Percentiles rank a stretch among this genome's conserved stretches.
These are phyloP conservation scores for Dexiosoma caninum DNA, from an alignment of 2,888 invertebrate genomes.

Conservation along the genomic window DNA sequence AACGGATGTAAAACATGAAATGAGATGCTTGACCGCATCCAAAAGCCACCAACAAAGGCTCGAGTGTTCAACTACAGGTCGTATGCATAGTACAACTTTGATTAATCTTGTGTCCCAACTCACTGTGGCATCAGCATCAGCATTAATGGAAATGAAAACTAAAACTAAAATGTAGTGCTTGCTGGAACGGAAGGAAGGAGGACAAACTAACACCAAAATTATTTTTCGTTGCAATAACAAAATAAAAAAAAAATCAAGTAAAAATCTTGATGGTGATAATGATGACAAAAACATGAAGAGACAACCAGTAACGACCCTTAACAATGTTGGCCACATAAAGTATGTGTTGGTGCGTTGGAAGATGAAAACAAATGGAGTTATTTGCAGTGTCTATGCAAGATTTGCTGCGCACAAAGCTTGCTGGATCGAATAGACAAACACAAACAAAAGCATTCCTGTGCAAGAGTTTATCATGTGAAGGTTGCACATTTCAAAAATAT, in stretches of 20 bases:
- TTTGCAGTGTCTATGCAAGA: slow-evolving; percentile 23
- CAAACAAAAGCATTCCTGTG: neutral
- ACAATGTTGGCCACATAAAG: slow-evolving; percentile 29
- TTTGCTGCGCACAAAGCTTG: neutral
- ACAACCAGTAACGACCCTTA: slow-evolving; percentile 12
- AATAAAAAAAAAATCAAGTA: neutral
- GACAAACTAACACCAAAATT: slow-evolving; percentile 18
- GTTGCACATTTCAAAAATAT: slow-evolving; percentile 17
- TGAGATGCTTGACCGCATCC: slow-evolving; percentile 60
- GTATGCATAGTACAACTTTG: slow-evolving; percentile 55
- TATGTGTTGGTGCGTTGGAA: slow-evolving; percentile 24
- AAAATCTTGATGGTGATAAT: slow-evolving; percentile 33
- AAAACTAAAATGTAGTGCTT: too few relatives aligned
- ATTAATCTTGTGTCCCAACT: slow-evolving; percentile 56
- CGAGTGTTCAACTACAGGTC: slow-evolving; percentile 55
- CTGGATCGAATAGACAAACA: too few relatives aligned
- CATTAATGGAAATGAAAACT: slow-evolving; percentile 8
- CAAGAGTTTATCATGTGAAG: slow-evolving; percentile 19
- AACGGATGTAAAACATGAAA: slow-evolving; percentile 59
- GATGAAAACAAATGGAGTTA: slow-evolving; percentile 40
- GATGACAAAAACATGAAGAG: slow-evolving; percentile 43
- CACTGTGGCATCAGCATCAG: slow-evolving; percentile 45
- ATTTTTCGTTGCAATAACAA: neutral
- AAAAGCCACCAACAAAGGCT: slow-evolving; percentile 53
- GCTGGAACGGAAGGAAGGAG: neutral